Evolutionary conservation across 2,113 vertebrate genomes (phyloP), one percentile per base, ranked within the genome.

Genomic region (Eolophus roseicapilla): DNA sequence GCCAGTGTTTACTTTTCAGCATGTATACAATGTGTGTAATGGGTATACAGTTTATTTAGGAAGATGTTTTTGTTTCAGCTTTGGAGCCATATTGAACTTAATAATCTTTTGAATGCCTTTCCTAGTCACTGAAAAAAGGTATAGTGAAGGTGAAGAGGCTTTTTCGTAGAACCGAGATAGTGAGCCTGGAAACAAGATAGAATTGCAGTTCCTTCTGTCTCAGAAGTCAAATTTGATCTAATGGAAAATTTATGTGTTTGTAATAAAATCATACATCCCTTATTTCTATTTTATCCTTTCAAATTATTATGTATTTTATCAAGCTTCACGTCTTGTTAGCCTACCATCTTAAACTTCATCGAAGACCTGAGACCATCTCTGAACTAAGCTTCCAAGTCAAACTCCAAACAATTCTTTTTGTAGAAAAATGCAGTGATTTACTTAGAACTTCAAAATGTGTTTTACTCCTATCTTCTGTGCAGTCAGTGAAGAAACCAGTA

Each of bases 1-100:
- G n/a, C 49, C 53, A 87, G 44, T 96, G 92, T 94, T 96, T 95
- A 89, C 91, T 94, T 91, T 74, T 69, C 65, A 85, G 46, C 23
- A 28, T 89, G 63, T 89, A 86, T 82, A 93, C 93, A 96, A 20
- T 79, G 47, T 35, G 12, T 92, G 60, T 71, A 92, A 71, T 86
- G 73, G 68, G 55, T 64, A 49, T 92, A 75, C 64, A 86, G 57
- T 91, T 89, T 70, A 87, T 53, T 75, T 79, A 62, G 57, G 77
- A 73, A 76, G 23, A 92, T 76, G 65, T 11, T 89, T 95, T 69
- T 90, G 33, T 82, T 95, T 90, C 37, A 49, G 41, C 37, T 81
- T 95, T 82, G 62, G 50, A 73, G 31, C 60, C 39, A 27, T 65
- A 47, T 29, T 83, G 33, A 86, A 70, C 19, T 69, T 53, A 33